Conservation (phyloP, 1,140 invertebrate genomes). For the Brachionus calyciflorus region DNA sequence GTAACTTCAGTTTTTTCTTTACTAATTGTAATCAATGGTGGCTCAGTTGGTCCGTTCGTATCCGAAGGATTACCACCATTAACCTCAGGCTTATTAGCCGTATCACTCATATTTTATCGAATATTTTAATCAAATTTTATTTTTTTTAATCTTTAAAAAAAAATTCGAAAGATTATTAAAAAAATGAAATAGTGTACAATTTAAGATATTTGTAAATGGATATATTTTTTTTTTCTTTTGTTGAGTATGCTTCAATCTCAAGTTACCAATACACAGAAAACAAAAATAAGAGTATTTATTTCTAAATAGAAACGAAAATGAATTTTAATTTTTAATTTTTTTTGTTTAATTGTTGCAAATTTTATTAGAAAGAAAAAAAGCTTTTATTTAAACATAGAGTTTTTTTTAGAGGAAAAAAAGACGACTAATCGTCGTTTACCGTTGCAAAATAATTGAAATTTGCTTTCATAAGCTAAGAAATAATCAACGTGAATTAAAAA, state of each 20-base stretch:
- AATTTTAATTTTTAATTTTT: too few species aligned
- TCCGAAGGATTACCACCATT: background rate
- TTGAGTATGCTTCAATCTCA: too few species aligned
- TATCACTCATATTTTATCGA: background rate
- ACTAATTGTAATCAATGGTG: constrained; percentile 14
- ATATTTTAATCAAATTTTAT: too few species aligned
- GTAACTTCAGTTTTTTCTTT: constrained; percentile 30
- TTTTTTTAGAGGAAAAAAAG: background rate
- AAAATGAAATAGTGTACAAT: background rate
- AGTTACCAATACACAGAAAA: background rate
- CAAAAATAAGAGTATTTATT: background rate
- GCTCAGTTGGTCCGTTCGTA: constrained; percentile 13
- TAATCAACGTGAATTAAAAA: background rate
- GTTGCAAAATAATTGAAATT: constrained; percentile 21
- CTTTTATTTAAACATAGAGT: constrained; percentile 27
- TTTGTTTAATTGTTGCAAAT: background rate
- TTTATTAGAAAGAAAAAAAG: constrained; percentile 37
- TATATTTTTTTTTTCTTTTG: background rate
- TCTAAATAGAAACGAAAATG: background rate
- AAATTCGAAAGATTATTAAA: background rate
- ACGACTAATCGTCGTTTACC: constrained; percentile 23
- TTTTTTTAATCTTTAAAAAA: background rate
- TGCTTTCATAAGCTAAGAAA: background rate
- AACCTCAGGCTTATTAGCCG: constrained; percentile 4
- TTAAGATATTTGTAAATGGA: background rate